Evolutionary conservation across 2,888 invertebrate genomes (phyloP).

Genomic region (Eupithecia exiguata): DNA sequence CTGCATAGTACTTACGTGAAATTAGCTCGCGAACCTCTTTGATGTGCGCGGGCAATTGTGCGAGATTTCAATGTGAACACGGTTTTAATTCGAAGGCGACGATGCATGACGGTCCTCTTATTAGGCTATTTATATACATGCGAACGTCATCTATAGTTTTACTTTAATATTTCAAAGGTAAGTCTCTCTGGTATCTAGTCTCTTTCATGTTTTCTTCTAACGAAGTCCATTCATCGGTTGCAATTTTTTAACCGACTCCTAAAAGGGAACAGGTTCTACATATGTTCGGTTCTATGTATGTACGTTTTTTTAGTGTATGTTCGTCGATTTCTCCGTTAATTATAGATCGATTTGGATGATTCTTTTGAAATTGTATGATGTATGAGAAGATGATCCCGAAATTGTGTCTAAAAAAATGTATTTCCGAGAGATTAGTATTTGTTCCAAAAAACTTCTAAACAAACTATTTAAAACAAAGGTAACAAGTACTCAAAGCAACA

Average conservation of each 20-base stretch:
- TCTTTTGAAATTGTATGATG: no score
- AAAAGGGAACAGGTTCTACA: no score
- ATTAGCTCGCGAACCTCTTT: slow-evolving; percentile 79
- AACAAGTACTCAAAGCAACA: not conserved
- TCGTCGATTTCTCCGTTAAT: no score
- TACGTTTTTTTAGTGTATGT: no score
- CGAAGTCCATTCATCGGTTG: not conserved
- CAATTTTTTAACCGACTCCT: not conserved
- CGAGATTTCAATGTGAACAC: slow-evolving; percentile 68
- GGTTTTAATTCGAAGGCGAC: slow-evolving; percentile 73
- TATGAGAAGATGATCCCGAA: no score
- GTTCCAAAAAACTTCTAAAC: no score
- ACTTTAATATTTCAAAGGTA: not conserved
- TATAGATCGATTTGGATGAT: no score
- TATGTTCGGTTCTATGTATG: no score
- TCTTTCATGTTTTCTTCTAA: not conserved
- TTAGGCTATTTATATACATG: slow-evolving; percentile 53
- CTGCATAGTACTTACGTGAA: slow-evolving; percentile 79
- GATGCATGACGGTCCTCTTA: slow-evolving; percentile 54
- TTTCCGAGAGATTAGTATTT: no score
- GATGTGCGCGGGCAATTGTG: slow-evolving; percentile 79
- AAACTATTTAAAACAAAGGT: not conserved
- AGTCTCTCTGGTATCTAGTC: not conserved
- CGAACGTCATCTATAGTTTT: slow-evolving; percentile 42
- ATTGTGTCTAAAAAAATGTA: no score